Base-by-base conservation (phyloP, 2,888 invertebrate genomes). In the Marasmarcha lunaedactyla region DNA sequence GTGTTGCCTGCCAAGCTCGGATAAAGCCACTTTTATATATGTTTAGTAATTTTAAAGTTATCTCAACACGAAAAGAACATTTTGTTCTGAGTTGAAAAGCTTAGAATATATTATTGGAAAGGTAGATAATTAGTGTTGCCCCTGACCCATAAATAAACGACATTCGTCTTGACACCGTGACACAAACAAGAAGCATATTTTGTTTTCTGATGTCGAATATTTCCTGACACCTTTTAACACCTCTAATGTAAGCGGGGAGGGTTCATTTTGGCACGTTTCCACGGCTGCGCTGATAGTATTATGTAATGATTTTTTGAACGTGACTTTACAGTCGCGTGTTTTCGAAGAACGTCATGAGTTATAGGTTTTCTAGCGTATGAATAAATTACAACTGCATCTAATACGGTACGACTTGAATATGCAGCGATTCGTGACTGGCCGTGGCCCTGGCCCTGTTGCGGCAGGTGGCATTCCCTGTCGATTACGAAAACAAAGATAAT, bases 111-210 rank as follows among this genome's bases (percentile, higher is more conserved):
- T n/a, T n/a, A n/a, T n/a, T n/a, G n/a, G n/a, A n/a, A 30, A 3
- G 3, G 30, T 30, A 11, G 30, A 4, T 20, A 20, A 20, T 30
- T 34, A 14, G n/a, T n/a, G n/a, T n/a, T n/a, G n/a, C 6, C 78
- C 78, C 71, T 78, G 78, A 78, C 77, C 74, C 56, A 71, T 73
- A 72, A 72, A 71, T 71, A 69, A 63, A 59, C 61, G 66, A 62
- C 70, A 66, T 59, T 62, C 55, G 55, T 69, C 66, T 64, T 67
- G 68, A 70, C 70, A 71, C 60, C 53, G 62, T 67, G 63, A 65
- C 71, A 67, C 59, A 57, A 46, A 51, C 47, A 44, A 47, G 50
- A 48, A 48, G 45, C 50, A 50, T 45, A 44, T 41, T 52, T 56
- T n/a, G n/a, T 54, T 55, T 52, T 42, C 41, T 35, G 40, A 42